Base-by-base conservation (phyloP, 2,888 invertebrate species). In the Chloroclysta siterata region DNA sequence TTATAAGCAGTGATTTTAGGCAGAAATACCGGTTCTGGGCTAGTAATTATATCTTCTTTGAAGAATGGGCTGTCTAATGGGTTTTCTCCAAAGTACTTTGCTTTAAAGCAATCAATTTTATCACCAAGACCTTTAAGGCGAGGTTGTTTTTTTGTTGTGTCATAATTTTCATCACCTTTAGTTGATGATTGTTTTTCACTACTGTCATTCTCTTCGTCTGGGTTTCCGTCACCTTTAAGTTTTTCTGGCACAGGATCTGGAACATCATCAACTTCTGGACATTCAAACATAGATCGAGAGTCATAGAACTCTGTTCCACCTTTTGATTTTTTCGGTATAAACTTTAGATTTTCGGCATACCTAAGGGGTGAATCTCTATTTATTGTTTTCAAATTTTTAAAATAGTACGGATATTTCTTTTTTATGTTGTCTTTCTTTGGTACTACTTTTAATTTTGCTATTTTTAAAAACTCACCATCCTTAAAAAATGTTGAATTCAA, bases 51-150 rank as follows among this genome's bases (percentile, higher is more conserved):
- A 47, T 94, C 91, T 87, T 95, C 95, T 63, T 88, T 85, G 73
- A 97, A 97, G 71, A 97, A 91, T 0, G 96, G 96, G 86, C 95
- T 96, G 72, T 96, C 96, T 59, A 97, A 83, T 0, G 97, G 97
- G 81, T 96, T 94, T 65, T 94, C 90, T 0, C 96, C 97, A 80
- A 97, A 97, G 80, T 95, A 96, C 87, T 96, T 96, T 0, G 91
- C 89, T 82, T 96, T 96, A 33, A 95, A 94, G 76, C 97, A 97
- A 69, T 95, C 95, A 17, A 97, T 95, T 88, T 96, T 95, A 69
- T 95, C 95, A 0, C 96, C 96, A 22, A 97, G 84, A 1, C 95
- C 94, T 65, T 86, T 85, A 0, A 97, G 83, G 60, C 95, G 91
- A 0, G 93, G 94, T 58, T 84, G 81, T 70, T 91, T 79, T 68